Base-by-base conservation (phyloP, 2,797 vertebrate species). In the Garrulus glandarius region DNA sequence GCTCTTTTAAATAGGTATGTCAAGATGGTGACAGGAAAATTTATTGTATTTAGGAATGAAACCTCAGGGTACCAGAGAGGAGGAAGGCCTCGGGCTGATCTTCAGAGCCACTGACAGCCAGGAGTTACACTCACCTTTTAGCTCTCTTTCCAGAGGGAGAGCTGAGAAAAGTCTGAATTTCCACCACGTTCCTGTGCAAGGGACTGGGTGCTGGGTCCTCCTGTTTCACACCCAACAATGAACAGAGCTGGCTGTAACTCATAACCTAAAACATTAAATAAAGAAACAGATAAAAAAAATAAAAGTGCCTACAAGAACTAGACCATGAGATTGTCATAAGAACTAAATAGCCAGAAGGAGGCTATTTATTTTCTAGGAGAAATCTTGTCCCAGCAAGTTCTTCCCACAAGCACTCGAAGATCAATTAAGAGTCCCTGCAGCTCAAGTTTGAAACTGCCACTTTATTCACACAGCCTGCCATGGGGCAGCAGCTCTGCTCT, bases 201-300 rank as follows among this genome's bases (percentile, higher is more conserved):
- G 98, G 96, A 10, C 96, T 84, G 19, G 97, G 98, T 63, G 98
- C 98, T 0, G 95, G 96, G 41, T 97, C 96, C 50, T 98, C 98
- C 74, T 98, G 98, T 24, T 98, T 98, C 89, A 99, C 98, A 77
- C 99, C 99, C 87, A 99, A 83, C 63, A 99, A 94, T 4, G 98
- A 97, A 87, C 99, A 99, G 65, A 99, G 95, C 91, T 99, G 99
- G 89, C 98, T 98, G 68, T 98, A 99, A 95, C 98, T 98, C 98
- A 99, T 98, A 91, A 99, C 98, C 99, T 99, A n/a, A 36, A 44
- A 59, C 36, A 67, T 36, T 50, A 36, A 65, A 43, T 41, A 32
- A 56, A 46, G 11, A 53, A 21, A 37, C 39, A 37, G 9, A 30
- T 39, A n/a, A 6, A 8, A 43, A 50, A 24, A 67, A 44, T 24